Evolutionary conservation across 2,888 invertebrate species (phyloP).

Genomic region (Agrochola litura): DNA sequence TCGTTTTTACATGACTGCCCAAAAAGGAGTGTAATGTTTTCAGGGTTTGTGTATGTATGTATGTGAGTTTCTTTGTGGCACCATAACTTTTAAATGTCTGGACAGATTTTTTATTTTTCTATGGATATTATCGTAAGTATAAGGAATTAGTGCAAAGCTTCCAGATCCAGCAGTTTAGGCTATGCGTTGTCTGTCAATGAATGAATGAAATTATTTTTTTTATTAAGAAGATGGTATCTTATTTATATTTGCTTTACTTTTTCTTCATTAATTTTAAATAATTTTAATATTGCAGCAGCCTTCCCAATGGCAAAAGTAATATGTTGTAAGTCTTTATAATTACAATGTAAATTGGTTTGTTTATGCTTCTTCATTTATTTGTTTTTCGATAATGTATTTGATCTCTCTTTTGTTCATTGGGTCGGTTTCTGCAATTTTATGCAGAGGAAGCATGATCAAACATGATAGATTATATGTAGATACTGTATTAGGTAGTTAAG

Average conservation of each 20-base stretch:
- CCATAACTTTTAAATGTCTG: too few relatives aligned
- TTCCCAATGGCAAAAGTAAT: slow-evolving; percentile 69
- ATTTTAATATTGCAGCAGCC: slow-evolving; percentile 80
- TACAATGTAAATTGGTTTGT: slow-evolving; percentile 47
- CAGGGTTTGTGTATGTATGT: too few relatives aligned
- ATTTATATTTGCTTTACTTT: background rate
- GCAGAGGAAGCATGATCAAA: slow-evolving; percentile 68
- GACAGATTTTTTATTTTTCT: too few relatives aligned
- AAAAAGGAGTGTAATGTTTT: too few relatives aligned
- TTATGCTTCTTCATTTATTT: slow-evolving; percentile 63
- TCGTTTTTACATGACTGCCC: too few relatives aligned
- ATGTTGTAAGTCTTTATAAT: slow-evolving; percentile 55
- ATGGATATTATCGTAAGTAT: too few relatives aligned
- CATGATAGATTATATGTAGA: background rate
- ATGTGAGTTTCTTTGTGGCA: too few relatives aligned
- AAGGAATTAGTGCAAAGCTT: background rate
- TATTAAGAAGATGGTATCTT: background rate
- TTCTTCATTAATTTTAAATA: background rate
- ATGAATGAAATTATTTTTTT: background rate
- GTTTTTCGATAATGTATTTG: too few relatives aligned
- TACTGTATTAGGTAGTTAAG: too few relatives aligned
- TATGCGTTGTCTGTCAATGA: background rate
- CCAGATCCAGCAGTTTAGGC: too few relatives aligned
- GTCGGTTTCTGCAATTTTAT: slow-evolving; percentile 76
- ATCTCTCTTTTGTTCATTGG: slow-evolving; percentile 63